A percentile compares a stretch with the other conserved stretches of the same genome.
These are phyloP conservation scores for Odontesthes bonariensis DNA, from an alignment of 2,113 vertebrate species.

Conservation along the genomic window DNA sequence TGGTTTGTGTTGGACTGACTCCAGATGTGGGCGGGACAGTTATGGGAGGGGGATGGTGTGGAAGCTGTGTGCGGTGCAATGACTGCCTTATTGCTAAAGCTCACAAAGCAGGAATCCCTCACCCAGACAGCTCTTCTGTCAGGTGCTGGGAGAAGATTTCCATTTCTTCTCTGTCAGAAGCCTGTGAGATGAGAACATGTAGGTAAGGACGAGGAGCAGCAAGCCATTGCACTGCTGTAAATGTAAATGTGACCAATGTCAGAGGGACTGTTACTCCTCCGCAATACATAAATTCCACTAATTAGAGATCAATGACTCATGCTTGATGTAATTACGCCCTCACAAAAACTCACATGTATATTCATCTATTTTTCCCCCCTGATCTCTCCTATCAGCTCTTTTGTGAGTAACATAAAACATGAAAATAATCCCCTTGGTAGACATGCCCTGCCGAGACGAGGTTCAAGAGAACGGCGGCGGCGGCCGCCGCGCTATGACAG, in stretches of 20 bases:
- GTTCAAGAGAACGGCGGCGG: conserved; percentile 51
- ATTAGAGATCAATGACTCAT: conserved; percentile 69
- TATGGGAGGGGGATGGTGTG: conserved; percentile 17
- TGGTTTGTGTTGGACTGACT: conserved; percentile 36
- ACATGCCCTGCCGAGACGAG: conserved; percentile 37
- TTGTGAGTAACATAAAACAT: conserved; percentile 55
- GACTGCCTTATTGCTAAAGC: conserved; percentile 49
- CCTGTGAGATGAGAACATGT: conserved; percentile 34
- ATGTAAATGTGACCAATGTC: conserved; percentile 54
- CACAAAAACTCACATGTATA: conserved; percentile 28
- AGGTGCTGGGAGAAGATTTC: conserved; percentile 34
- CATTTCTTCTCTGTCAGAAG: conserved; percentile 37
- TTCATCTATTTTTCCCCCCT: conserved; percentile 3
- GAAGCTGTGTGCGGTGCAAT: conserved; percentile 47
- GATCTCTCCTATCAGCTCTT: conserved; percentile 25
- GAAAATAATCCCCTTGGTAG: conserved; percentile 47
- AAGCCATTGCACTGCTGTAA: conserved; percentile 27
- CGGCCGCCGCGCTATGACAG: conserved; percentile 67
- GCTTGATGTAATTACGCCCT: conserved; percentile 58
- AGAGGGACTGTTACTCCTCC: conserved; percentile 35
- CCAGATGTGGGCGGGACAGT: conserved; percentile 34
- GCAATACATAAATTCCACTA: conserved; percentile 67
- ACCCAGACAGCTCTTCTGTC: conserved; percentile 35
- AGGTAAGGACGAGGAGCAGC: conserved; percentile 22
- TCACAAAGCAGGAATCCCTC: conserved; percentile 19